Conservation (phyloP, 37 sponge, comb jelly and placozoan species). For the Agelas oroides region DNA sequence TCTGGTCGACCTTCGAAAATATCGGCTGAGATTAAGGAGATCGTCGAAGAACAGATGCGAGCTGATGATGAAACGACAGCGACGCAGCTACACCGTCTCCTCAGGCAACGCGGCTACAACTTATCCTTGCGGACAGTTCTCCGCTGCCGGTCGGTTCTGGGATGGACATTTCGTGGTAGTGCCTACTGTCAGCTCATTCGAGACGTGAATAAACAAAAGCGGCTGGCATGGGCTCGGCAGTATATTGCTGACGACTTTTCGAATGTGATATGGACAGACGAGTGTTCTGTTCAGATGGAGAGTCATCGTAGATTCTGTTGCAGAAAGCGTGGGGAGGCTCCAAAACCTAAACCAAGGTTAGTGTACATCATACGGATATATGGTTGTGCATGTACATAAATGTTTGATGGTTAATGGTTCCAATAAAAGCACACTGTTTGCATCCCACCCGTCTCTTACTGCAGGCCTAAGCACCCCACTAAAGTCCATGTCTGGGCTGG, state of each 20-base stretch:
- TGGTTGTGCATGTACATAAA: too few relatives aligned
- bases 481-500: constrained; percentile 59
- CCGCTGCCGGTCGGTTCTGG: constrained; percentile 20
- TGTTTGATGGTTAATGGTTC: too few relatives aligned
- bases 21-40: constrained; percentile 7
- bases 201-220: constrained; percentile 36
- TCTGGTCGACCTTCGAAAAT: constrained; percentile 27
- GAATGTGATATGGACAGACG: constrained; percentile 37
- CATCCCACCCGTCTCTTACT: neutral
- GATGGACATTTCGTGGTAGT: constrained; percentile 49
- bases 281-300: constrained; percentile 38
- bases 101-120: neutral
- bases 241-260: constrained; percentile 12
- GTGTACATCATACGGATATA: neutral
- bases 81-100: constrained; percentile 18
- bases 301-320: constrained; percentile 23
- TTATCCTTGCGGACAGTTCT: constrained; percentile 19
- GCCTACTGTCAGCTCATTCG: constrained; percentile 53
- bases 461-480: constrained; percentile 42
- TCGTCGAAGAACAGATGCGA: constrained; percentile 29
- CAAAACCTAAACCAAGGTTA: constrained; percentile 36
- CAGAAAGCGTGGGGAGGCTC: constrained; percentile 41
- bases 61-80: constrained; percentile 42
- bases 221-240: constrained; percentile 25
- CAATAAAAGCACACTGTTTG: too few relatives aligned